phyloP scores from a whole-genome alignment of 2,797 vertebrate genomes.

The Diglossa cyanea region DNA sequence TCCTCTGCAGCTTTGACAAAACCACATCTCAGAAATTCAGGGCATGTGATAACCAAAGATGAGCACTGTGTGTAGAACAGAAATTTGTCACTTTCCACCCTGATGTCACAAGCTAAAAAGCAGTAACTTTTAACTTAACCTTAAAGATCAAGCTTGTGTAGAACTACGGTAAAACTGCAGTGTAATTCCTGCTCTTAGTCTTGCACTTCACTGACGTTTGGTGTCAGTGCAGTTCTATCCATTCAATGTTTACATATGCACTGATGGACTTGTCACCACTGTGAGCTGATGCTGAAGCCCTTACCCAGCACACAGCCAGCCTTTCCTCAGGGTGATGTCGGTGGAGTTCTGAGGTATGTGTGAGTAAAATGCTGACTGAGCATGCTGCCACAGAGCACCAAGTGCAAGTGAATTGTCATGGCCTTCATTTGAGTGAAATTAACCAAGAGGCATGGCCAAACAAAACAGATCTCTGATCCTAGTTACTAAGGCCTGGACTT shows the following conservation, averaged over 20 bases:
- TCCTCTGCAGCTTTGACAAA: background rate
- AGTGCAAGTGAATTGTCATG: background rate
- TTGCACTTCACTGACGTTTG: background rate
- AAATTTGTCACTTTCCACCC: background rate
- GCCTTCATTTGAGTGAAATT: background rate
- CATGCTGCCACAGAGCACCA: background rate
- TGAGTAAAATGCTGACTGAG: background rate
- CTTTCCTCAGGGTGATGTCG: background rate
- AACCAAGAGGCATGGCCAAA: background rate
- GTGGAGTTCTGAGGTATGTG: background rate
- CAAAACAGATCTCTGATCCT: background rate
- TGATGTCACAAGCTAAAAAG: background rate
- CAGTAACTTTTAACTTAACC: background rate
- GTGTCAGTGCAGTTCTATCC: background rate
- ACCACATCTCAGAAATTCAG: background rate
- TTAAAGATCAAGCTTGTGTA: background rate
- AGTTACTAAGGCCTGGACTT: background rate
- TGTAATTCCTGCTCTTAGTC: background rate
- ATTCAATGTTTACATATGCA: background rate
- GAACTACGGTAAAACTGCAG: accelerated
- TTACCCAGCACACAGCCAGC: background rate
- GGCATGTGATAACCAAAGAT: background rate
- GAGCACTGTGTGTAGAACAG: background rate
- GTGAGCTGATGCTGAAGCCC: background rate
- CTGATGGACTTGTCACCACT: background rate